phyloP scores from a whole-genome alignment of 2,797 vertebrate species.

The Acrocephalus scirpaceus region DNA sequence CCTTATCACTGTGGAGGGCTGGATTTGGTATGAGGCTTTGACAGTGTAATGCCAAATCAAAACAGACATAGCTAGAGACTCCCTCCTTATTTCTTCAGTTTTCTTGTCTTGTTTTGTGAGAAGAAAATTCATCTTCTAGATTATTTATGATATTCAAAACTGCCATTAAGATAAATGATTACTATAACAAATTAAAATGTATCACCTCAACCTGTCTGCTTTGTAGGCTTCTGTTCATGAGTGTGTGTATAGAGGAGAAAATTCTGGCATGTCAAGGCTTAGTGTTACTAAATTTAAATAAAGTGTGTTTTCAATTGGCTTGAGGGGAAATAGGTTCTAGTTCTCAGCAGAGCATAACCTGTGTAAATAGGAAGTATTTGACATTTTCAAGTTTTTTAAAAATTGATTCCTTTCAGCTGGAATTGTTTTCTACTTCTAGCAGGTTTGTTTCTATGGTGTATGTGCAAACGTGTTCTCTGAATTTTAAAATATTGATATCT shows the following conservation, averaged over 20 bases:
- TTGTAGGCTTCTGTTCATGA: neutral
- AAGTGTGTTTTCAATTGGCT: neutral
- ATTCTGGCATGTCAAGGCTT: neutral
- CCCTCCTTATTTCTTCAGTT: neutral
- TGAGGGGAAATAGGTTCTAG: neutral
- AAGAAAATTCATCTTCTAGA: neutral
- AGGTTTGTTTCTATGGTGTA: neutral
- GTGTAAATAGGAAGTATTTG: neutral
- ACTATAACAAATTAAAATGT: neutral
- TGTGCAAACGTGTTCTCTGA: neutral
- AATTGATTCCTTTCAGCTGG: neutral
- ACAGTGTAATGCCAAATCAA: neutral
- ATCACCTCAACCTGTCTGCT: neutral
- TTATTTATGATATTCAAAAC: neutral
- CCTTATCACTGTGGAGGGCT: neutral
- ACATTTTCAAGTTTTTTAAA: neutral
- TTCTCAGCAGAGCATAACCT: neutral
- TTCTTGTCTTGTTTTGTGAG: neutral
- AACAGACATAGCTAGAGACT: neutral
- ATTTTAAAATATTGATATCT: neutral
- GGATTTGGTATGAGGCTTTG: neutral
- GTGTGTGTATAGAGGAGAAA: neutral
- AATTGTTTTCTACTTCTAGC: neutral
- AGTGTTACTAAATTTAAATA: neutral
- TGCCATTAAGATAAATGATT: neutral